Conservation (phyloP, 2,113 vertebrate species). For the Crotalus viridis region DNA sequence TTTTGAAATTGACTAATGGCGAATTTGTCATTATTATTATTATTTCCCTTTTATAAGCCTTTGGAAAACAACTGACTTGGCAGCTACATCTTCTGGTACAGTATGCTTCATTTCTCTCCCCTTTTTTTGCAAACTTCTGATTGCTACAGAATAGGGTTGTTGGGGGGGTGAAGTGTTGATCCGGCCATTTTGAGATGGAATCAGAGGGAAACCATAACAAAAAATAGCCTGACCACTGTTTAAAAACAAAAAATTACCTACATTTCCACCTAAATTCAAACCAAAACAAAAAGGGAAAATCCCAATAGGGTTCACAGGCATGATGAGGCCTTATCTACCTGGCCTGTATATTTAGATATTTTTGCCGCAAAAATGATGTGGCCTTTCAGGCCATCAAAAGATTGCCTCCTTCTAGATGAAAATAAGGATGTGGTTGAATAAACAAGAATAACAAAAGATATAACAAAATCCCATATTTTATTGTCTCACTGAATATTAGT, state of each 20-base stretch:
- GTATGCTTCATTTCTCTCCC: neutral
- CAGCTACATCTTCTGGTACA: neutral
- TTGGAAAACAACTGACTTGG: neutral
- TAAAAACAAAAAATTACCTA: neutral
- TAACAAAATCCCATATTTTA: neutral
- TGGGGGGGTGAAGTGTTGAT: neutral
- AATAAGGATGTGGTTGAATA: neutral
- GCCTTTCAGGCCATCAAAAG: neutral
- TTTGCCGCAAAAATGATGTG: neutral
- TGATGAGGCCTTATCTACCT: neutral
- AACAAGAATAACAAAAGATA: neutral
- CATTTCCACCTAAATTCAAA: neutral
- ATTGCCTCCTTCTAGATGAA: neutral
- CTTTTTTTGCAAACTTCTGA: neutral
- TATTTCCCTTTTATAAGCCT: neutral
- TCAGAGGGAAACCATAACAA: neutral
- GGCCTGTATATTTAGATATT: neutral
- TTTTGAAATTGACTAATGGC: too few species aligned
- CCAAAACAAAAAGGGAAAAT: neutral
- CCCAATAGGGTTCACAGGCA: neutral
- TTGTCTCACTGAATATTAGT: neutral
- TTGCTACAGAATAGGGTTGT: neutral
- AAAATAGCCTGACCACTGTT: neutral
- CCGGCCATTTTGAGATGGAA: neutral
- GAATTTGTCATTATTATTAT: neutral